phyloP scores from a whole-genome alignment of 2,113 vertebrate genomes.

The Nyctereutes procyonoides region DNA sequence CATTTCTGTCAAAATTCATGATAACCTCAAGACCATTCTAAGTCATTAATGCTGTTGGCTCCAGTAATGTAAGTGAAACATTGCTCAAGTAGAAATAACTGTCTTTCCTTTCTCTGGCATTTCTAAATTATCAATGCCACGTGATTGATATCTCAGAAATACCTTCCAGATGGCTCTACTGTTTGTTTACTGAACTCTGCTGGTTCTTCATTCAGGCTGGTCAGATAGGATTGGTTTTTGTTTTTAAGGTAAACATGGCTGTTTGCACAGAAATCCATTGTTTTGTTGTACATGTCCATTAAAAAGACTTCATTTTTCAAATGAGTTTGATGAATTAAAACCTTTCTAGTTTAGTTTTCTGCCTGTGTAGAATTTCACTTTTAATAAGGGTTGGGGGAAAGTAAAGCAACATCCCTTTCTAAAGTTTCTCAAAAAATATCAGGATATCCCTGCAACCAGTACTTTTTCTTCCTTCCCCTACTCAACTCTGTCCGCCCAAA shows the following conservation, averaged over 20 bases:
- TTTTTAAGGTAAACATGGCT: conserved; percentile 4
- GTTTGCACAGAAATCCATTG: neutral
- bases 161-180: conserved; percentile 13
- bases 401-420: neutral
- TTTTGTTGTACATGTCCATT: neutral
- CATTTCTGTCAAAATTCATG: neutral
- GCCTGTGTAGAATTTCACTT: neutral
- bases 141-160: neutral
- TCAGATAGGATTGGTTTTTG: neutral
- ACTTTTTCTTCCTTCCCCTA: neutral
- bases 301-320: neutral
- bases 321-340: neutral
- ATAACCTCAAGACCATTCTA: neutral
- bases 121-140: neutral
- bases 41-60: neutral
- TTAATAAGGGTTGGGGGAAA: neutral
- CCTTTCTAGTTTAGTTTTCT: conserved; percentile 5
- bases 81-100: conserved; percentile 20
- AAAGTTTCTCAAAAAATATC: neutral
- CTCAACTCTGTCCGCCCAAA: neutral
- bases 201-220: neutral
- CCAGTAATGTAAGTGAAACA: conserved; percentile 2
- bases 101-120: conserved; percentile 9
- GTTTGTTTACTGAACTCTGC: conserved; percentile 25
- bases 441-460: neutral